A percentile compares a stretch with the other conserved stretches of the same genome.
Evolutionary conservation across 2,113 vertebrate species (phyloP).

Genomic region (Budorcas taxicolor): DNA sequence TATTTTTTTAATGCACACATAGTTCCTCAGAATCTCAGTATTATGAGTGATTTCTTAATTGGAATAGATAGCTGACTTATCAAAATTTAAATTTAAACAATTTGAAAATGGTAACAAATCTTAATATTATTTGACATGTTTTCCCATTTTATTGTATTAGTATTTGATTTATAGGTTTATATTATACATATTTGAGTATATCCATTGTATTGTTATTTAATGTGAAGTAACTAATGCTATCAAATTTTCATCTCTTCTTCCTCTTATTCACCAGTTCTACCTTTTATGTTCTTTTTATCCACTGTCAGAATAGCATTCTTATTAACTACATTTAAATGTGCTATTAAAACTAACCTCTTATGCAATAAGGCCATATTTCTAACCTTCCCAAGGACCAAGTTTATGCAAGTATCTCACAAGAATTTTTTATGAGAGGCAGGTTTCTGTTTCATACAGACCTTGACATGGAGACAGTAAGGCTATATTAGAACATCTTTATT

Average conservation of each 20-base stretch:
- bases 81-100: background rate
- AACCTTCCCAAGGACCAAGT: slow-evolving; percentile 41
- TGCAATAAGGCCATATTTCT: slow-evolving; percentile 63
- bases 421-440: slow-evolving; percentile 28
- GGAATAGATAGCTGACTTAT: background rate
- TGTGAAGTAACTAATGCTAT: background rate
- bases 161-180: background rate
- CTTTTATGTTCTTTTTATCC: background rate
- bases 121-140: background rate
- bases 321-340: slow-evolving; percentile 34
- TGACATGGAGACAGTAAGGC: slow-evolving; percentile 25
- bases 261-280: background rate
- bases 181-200: background rate
- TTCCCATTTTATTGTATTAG: background rate
- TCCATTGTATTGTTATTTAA: background rate
- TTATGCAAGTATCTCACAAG: slow-evolving; percentile 26
- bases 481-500: slow-evolving; percentile 42
- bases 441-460: slow-evolving; percentile 40
- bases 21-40: background rate
- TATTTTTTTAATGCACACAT: background rate
- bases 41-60: background rate
- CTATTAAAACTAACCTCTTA: slow-evolving; percentile 70
- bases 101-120: background rate
- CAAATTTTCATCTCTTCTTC: background rate
- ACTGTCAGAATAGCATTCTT: slow-evolving; percentile 18